Evolutionary conservation across 1,140 invertebrate genomes (phyloP), one percentile per base, ranked within the genome.

Genomic region (Lepidostoma basale): DNA sequence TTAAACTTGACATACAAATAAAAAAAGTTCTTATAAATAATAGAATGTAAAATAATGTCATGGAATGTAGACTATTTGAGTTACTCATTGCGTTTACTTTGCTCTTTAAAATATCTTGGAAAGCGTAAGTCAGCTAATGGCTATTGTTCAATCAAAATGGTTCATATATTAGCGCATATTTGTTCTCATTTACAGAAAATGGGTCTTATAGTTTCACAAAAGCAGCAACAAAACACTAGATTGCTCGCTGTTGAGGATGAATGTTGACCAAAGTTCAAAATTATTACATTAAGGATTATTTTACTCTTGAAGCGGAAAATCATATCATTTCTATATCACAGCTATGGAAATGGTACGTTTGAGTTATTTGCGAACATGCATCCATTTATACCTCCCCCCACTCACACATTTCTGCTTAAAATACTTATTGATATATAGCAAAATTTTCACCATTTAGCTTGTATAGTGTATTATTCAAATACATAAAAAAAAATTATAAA

Each of bases 181-280:
- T 14, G 18, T 36, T 56, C 18, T 56, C 52, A 56, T 26, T 56
- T 56, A 56, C 26, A 60, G n/a, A 60, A 36, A 42, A 20, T 25
- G 40, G 33, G n/a, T 60, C 40, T 60, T 60, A 14, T 23, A 40
- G 23, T 45, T 62, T 62, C 59, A 45, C 30, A 45, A 33, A 62
- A 62, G 59, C 59, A 44, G 59, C 59, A 62, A 62, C 22, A 47
- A 62, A 62, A 62, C n/a, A 62, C 14, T 16, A 44, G 40, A 59
- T 62, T 62, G 59, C 59, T 28, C 52, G 56, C 30, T 54, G 40
- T 67, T 39, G 60, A 70, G 69, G 69, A 67, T 70, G 69, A 70
- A 70, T 70, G 69, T 70, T 70, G 69, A 70, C 69, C 58, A 67
- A 67, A 70, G 69, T 70, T 70, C 33, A n/a, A 40, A 9, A 52